These are phyloP conservation scores for Drosophila neonasuta DNA, from an alignment of 2,888 invertebrate genomes.

Conservation along the genomic window DNA sequence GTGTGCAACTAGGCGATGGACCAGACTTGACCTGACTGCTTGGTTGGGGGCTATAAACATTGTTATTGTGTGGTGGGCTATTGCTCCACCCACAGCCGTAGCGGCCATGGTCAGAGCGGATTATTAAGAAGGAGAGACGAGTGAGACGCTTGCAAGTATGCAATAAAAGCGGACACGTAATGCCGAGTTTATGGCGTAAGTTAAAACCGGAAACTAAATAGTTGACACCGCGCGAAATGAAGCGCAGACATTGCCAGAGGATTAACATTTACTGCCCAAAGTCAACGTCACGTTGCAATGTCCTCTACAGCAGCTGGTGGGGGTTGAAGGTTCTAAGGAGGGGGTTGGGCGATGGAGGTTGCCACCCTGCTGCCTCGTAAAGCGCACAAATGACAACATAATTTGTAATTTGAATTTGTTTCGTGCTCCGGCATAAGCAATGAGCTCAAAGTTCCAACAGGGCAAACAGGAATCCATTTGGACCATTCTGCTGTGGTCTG, in stretches of 20 bases:
- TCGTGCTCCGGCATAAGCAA: slow-evolving; percentile 76
- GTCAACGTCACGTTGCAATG: slow-evolving; percentile 34
- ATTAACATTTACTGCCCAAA: slow-evolving; percentile 52
- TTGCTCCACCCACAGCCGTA: slow-evolving; percentile 51
- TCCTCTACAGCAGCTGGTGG: slow-evolving; percentile 8
- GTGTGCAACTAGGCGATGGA: slow-evolving; percentile 28
- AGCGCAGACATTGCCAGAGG: slow-evolving; percentile 42
- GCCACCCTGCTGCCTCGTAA: slow-evolving; percentile 53
- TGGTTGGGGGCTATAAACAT: slow-evolving; percentile 57
- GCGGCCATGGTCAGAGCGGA: slow-evolving; percentile 34
- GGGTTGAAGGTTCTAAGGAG: background rate
- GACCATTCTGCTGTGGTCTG: slow-evolving; percentile 6
- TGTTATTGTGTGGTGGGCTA: slow-evolving; percentile 67
- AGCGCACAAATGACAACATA: slow-evolving; percentile 75
- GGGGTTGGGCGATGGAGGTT: background rate
- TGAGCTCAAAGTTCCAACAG: slow-evolving; percentile 48
- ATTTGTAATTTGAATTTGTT: slow-evolving; percentile 78
- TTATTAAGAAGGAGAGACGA: slow-evolving; percentile 64
- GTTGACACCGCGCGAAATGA: slow-evolving; percentile 71
- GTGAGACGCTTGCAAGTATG: slow-evolving; percentile 54
- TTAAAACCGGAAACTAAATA: slow-evolving; percentile 77
- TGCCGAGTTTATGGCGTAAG: slow-evolving; percentile 70
- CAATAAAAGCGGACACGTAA: slow-evolving; percentile 75
- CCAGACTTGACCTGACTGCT: slow-evolving; percentile 18
- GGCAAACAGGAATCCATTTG: slow-evolving; percentile 3